phyloP scores from a whole-genome alignment of 2,888 invertebrate species.

The Plebejus argus region DNA sequence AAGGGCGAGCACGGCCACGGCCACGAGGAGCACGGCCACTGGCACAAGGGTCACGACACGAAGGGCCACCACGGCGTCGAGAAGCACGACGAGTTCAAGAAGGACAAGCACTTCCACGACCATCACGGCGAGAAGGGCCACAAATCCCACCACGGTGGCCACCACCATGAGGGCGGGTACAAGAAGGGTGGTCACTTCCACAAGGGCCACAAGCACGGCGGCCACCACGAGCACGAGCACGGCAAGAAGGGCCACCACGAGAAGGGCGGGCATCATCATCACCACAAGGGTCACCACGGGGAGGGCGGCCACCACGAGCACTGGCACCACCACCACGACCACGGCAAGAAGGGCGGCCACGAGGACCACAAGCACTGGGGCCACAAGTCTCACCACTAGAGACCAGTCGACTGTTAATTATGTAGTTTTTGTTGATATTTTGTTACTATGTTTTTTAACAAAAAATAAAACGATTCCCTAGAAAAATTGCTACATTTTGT shows the following conservation, averaged over 20 bases:
- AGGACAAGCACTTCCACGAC: conserved; percentile 92
- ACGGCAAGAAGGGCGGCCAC: conserved; percentile 90
- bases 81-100: conserved; percentile 91
- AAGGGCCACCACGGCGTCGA: conserved; percentile 92
- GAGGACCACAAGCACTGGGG: conserved; percentile 90
- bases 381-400: conserved; percentile 78
- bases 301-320: conserved; percentile 89
- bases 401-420: conserved; percentile 58
- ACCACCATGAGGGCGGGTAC: conserved; percentile 88
- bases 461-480: conserved; percentile 43
- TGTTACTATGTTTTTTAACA: conserved; percentile 56
- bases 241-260: conserved; percentile 89
- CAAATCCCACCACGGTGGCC: conserved; percentile 88
- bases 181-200: conserved; percentile 91
- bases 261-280: conserved; percentile 88
- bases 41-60: conserved; percentile 91
- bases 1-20: conserved; percentile 83
- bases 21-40: conserved; percentile 82
- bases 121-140: conserved; percentile 89
- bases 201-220: conserved; percentile 88
- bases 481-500: conserved; percentile 2
- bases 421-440: conserved; percentile 50
- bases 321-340: conserved; percentile 85
- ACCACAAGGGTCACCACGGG: conserved; percentile 89
- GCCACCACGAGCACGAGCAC: conserved; percentile 87